Conservation (phyloP, 2,888 invertebrate genomes). For the Acanthopleura granulata region DNA sequence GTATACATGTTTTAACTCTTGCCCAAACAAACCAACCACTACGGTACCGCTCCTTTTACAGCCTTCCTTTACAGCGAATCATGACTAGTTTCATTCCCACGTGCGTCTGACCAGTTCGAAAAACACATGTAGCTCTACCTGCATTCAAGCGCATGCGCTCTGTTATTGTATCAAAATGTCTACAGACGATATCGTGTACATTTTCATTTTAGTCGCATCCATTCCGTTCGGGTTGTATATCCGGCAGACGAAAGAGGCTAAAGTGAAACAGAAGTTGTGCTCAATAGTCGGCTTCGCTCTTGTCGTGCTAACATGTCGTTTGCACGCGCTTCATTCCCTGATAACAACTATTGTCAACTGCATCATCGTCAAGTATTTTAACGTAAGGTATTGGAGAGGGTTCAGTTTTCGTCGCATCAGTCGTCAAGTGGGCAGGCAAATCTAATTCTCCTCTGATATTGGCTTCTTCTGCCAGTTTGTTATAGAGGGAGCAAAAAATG, state of each 20-base stretch:
- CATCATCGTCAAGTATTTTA: slow-evolving; percentile 43
- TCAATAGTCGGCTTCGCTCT: slow-evolving; percentile 41
- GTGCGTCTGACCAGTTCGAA: no score
- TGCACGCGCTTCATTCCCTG: slow-evolving; percentile 51
- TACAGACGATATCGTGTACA: slow-evolving; percentile 58
- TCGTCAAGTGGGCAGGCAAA: no score
- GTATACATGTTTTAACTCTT: no score
- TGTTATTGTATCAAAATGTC: slow-evolving; percentile 24
- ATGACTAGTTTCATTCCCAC: no score
- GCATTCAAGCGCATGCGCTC: no score
- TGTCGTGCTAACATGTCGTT: slow-evolving; percentile 46
- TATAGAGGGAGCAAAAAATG: no score
- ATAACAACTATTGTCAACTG: slow-evolving; percentile 55
- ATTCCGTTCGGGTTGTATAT: slow-evolving; percentile 49
- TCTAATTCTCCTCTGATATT: no score
- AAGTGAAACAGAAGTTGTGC: slow-evolving; percentile 41
- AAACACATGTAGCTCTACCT: no score
- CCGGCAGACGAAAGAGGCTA: slow-evolving; percentile 38
- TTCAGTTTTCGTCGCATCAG: background rate
- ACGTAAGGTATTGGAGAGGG: slow-evolving; percentile 34
- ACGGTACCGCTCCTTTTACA: no score
- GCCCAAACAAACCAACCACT: no score
- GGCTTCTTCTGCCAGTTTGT: no score
- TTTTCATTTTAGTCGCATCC: slow-evolving; percentile 49
- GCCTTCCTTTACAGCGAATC: no score